Base-by-base conservation (phyloP, 2,113 vertebrate genomes). In the Brachypodius melanocephalos region DNA sequence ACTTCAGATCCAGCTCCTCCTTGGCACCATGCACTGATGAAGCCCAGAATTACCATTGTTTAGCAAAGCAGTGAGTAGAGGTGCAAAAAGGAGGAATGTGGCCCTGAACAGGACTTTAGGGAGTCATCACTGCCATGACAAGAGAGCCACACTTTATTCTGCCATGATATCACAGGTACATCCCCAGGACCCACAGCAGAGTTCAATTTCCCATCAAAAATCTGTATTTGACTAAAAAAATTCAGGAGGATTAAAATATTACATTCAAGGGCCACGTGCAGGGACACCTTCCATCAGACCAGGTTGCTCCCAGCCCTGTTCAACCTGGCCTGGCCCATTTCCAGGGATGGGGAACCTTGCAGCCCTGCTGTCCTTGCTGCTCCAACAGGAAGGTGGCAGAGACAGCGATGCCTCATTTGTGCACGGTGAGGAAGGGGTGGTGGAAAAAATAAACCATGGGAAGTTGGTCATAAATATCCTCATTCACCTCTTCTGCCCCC, bases 131-230 rank as follows among this genome's bases (percentile, higher is more conserved):
- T 38, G 34, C 24, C 36, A 24, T 45, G 45, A 5, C 43, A 8
- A 21, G 20, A 38, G 74, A 61, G 20, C 46, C 45, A 34, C 14
- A 4, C 46, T 80, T 17, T 46, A 54, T 49, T 77, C 58, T 89
- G 54, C 71, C 19, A 1, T 9, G 34, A 58, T 25, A 38, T 36
- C 42, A 8, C 0, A 0, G 22, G 2, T 19, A 2, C 10, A 14
- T 36, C 42, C 73, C 77, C 8, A 7, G 15, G 31, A 83, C 29
- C 71, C 79, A 29, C 40, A 36, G 63, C 59, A 54, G 14, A 7
- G 85, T 52, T 68, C 26, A 1, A 1, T 65, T 73, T 74, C 71
- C 51, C n/a, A 36, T 34, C 12, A 3, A 26, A 91, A 59, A 49
- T 38, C 38, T 1, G 0, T 59, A 21, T 43, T 59, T 59, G 40